Conservation (phyloP, 2,888 invertebrate genomes). For the Diaprepes abbreviatus region DNA sequence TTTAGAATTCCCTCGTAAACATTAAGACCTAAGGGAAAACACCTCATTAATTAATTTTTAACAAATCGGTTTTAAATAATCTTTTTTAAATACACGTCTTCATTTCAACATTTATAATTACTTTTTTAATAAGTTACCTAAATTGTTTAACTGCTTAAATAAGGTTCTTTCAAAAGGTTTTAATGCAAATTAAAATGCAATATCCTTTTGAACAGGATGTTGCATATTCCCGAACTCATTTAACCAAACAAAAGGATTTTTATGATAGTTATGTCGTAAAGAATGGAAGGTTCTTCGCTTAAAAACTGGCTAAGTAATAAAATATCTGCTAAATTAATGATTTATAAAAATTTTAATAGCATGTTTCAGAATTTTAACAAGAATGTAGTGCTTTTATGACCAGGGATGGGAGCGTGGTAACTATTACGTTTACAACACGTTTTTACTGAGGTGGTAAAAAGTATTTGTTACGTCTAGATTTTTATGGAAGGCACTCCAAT, state of each 20-base stretch:
- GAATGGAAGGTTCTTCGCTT: neutral
- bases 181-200: constrained; percentile 6
- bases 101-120: neutral
- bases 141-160: neutral
- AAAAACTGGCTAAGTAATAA: neutral
- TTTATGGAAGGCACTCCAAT: no score
- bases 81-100: neutral
- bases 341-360: neutral
- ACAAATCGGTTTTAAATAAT: no score
- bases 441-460: no score
- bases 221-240: neutral
- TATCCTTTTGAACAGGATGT: constrained; percentile 11
- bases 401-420: no score
- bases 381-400: constrained; percentile 6
- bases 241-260: constrained; percentile 6
- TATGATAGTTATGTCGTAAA: neutral
- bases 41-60: no score
- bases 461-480: no score
- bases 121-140: neutral
- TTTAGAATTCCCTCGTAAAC: no score
- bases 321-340: neutral
- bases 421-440: no score
- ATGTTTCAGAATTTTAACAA: neutral
- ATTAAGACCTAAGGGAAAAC: no score
- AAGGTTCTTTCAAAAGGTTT: neutral